These are phyloP conservation scores for Brachionus angularis DNA, from an alignment of 1,140 invertebrate genomes.

Conservation along the genomic window DNA sequence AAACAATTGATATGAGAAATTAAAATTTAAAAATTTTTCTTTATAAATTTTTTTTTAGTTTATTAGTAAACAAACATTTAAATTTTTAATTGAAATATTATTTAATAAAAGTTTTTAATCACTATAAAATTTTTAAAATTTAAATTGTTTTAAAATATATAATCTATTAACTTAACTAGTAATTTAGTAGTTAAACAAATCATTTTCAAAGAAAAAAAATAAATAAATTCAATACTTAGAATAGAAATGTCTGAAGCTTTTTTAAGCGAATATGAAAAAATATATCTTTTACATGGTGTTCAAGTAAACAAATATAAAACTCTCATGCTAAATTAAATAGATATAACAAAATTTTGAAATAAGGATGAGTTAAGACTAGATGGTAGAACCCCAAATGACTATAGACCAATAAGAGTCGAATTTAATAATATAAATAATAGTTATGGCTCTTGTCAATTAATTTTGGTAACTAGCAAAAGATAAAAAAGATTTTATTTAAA, in stretches of 20 bases:
- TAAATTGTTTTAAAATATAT: background rate
- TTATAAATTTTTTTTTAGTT: constrained; percentile 3
- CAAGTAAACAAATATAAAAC: no score
- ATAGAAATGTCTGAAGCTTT: constrained; percentile 22
- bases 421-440: constrained; percentile 39
- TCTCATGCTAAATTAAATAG: no score
- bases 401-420: constrained; percentile 38
- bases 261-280: constrained; percentile 43
- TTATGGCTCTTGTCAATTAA: constrained; percentile 41
- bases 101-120: background rate
- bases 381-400: constrained; percentile 30
- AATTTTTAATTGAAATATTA: no score
- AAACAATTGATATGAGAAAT: constrained; percentile 18
- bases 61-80: no score
- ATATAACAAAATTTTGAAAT: background rate
- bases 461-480: background rate
- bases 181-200: background rate
- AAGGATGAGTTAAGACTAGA: constrained; percentile 39
- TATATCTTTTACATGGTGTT: constrained; percentile 41
- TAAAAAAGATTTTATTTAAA: background rate
- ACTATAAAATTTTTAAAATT: background rate
- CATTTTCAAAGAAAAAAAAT: background rate
- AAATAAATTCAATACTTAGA: no score
- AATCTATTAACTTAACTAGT: constrained; percentile 11
- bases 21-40: constrained; percentile 14